Conservation (phyloP, 1,140 invertebrate species). For the Heterodera schachtii region DNA sequence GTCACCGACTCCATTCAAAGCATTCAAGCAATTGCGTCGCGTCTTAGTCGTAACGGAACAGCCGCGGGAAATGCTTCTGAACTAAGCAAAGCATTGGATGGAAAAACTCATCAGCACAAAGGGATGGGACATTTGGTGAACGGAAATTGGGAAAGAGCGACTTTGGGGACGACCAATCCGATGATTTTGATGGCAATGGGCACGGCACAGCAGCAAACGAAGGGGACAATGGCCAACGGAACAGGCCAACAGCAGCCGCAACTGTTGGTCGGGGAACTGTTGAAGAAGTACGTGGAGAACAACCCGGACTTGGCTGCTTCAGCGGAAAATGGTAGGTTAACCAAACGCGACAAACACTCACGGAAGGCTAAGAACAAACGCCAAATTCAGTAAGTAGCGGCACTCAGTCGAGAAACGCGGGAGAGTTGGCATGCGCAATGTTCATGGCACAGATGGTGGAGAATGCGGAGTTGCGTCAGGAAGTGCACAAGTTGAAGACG, state of each 20-base stretch:
- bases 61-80: neutral
- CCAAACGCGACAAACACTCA: neutral
- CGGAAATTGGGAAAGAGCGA: neutral
- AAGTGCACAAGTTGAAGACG: neutral
- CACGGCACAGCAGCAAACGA: constrained; percentile 1
- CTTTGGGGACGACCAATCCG: neutral
- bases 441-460: constrained; percentile 15
- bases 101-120: constrained; percentile 7
- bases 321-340: neutral
- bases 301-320: neutral
- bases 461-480: constrained; percentile 13
- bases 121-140: neutral
- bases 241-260: neutral
- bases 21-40: constrained; percentile 8
- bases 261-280: constrained; percentile 8
- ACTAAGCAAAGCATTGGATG: constrained; percentile 3
- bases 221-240: neutral
- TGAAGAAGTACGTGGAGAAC: constrained; percentile 18
- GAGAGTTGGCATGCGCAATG: constrained; percentile 10
- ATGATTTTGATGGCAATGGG: neutral
- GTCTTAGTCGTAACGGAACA: constrained; percentile 1
- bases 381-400: neutral
- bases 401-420: neutral
- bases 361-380: too few species aligned
- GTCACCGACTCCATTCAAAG: constrained; percentile 1